Conservation (phyloP, 2,888 invertebrate genomes). For the Tuberolachnus salignus region DNA sequence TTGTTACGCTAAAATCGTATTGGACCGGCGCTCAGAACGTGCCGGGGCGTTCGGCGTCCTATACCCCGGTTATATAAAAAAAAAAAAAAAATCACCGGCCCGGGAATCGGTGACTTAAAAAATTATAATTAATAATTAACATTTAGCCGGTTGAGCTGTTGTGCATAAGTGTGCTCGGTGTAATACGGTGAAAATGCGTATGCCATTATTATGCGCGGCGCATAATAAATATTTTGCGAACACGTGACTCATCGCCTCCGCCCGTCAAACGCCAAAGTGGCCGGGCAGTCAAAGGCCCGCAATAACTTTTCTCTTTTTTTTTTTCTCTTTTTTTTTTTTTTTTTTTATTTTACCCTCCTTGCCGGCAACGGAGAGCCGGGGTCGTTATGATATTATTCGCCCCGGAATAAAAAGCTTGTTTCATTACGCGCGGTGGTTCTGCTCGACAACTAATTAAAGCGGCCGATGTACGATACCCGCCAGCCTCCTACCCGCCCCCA, state of each 20-base stretch:
- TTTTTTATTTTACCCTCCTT: not conserved
- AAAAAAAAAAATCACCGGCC: not conserved
- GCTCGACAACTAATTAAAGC: constrained; percentile 51
- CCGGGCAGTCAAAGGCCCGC: constrained; percentile 40
- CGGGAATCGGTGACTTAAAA: constrained; percentile 26
- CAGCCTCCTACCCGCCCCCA: not conserved
- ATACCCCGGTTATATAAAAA: too few species aligned
- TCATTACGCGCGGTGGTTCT: constrained; percentile 31
- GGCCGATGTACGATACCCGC: not conserved
- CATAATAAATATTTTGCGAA: not conserved
- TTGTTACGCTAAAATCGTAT: too few species aligned
- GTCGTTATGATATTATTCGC: constrained; percentile 45
- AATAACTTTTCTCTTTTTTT: not conserved
- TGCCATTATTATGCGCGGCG: not conserved
- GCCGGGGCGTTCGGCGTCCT: too few species aligned
- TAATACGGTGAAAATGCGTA: not conserved
- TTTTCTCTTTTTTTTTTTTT: not conserved
- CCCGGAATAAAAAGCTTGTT: constrained; percentile 35
- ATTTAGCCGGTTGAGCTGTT: not conserved
- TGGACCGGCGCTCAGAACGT: too few species aligned
- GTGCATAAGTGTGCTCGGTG: not conserved
- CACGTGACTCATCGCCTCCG: constrained; percentile 42
- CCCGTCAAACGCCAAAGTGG: constrained; percentile 46
- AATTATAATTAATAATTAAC: constrained; percentile 49
- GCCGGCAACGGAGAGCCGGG: not conserved